Percentiles rank a stretch among this genome's conserved stretches.
Conservation (phyloP, 1,140 invertebrate genomes). For the Trichogramma pretiosum region DNA sequence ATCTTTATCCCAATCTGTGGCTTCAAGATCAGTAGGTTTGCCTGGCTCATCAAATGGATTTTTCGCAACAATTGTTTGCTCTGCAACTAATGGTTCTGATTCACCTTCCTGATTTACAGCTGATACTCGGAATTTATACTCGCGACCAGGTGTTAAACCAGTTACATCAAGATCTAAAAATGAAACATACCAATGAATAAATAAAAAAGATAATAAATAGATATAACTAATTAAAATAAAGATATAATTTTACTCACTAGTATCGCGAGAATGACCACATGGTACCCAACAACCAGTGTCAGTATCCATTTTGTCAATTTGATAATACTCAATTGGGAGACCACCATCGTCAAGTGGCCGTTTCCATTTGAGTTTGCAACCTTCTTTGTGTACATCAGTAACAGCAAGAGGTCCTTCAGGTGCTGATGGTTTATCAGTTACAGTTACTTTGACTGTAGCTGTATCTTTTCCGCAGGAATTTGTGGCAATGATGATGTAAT, state of each 20-base stretch:
- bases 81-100: conserved; percentile 84
- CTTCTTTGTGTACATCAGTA: conserved; percentile 84
- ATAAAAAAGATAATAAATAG: conserved; percentile 12
- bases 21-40: conserved; percentile 80
- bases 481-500: conserved; percentile 77
- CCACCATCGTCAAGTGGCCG: conserved; percentile 82
- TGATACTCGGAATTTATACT: conserved; percentile 90
- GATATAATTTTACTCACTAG: conserved; percentile 47
- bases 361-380: conserved; percentile 91
- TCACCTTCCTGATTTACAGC: conserved; percentile 95
- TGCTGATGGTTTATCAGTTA: conserved; percentile 80
- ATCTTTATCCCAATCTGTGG: conserved; percentile 94
- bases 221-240: too few species aligned
- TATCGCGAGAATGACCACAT: conserved; percentile 72
- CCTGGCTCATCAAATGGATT: conserved; percentile 95
- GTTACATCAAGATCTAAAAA: conserved; percentile 65
- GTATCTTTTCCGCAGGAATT: conserved; percentile 82
- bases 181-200: conserved; percentile 17
- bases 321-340: conserved; percentile 82
- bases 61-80: conserved; percentile 83
- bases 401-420: conserved; percentile 87
- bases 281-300: conserved; percentile 92
- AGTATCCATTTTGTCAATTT: conserved; percentile 88
- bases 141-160: conserved; percentile 79
- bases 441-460: conserved; percentile 81